Conservation (phyloP, 2,888 invertebrate species). For the Gastracanthus pulcherrimus region DNA sequence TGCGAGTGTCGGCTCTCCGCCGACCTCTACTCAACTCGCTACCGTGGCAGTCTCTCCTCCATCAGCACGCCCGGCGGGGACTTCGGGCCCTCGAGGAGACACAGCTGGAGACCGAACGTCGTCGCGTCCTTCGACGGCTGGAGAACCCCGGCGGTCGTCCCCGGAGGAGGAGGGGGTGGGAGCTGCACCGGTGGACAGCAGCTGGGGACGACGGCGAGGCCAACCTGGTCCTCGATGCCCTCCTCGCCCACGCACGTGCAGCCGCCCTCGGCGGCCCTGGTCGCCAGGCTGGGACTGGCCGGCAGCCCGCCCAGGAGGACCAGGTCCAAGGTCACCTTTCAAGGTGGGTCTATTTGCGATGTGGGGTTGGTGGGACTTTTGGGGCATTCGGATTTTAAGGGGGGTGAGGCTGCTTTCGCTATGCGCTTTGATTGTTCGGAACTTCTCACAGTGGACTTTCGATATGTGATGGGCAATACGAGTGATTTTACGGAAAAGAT, state of each 20-base stretch:
- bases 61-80: constrained; percentile 74
- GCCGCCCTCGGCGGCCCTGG: constrained; percentile 66
- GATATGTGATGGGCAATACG: no score
- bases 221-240: constrained; percentile 78
- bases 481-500: no score
- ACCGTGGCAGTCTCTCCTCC: constrained; percentile 73
- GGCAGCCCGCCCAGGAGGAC: constrained; percentile 59
- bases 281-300: constrained; percentile 51
- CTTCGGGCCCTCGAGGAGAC: constrained; percentile 71
- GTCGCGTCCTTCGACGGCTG: constrained; percentile 75
- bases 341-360: constrained; percentile 68
- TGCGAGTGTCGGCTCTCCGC: constrained; percentile 74
- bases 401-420: no score
- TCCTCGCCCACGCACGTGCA: constrained; percentile 78
- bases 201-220: constrained; percentile 66
- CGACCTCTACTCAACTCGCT: constrained; percentile 73
- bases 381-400: neutral
- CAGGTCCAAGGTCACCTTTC: constrained; percentile 76
- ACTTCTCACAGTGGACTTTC: no score
- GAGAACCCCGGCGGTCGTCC: constrained; percentile 66
- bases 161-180: constrained; percentile 45
- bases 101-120: constrained; percentile 73
- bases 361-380: no score
- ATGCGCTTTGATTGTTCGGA: no score
- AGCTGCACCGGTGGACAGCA: constrained; percentile 45